phyloP scores from a whole-genome alignment of 2,797 vertebrate genomes.

The Spinibarbus caldwelli region DNA sequence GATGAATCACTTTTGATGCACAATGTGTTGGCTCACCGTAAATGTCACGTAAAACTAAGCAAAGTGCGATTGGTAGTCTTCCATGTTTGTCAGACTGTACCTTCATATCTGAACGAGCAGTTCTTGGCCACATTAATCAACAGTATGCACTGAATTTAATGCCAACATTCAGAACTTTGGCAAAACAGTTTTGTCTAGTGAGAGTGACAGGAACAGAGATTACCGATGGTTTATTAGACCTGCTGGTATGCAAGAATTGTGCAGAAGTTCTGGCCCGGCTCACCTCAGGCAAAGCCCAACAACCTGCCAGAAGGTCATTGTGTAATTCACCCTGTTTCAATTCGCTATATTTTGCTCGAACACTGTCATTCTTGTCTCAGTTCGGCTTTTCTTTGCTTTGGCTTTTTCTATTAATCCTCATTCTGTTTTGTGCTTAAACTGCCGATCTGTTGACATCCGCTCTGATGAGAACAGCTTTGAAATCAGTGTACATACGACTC shows the following conservation, averaged over 20 bases:
- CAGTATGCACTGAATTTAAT: neutral
- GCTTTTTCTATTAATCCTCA: slow-evolving; percentile 34
- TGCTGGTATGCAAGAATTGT: neutral
- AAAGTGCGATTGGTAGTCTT: neutral
- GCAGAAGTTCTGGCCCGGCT: neutral
- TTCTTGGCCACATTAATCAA: neutral
- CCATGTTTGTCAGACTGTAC: neutral
- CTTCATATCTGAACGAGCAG: neutral
- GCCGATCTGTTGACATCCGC: slow-evolving; percentile 21
- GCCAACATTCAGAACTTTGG: neutral
- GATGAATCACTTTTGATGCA: neutral
- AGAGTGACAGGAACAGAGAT: neutral
- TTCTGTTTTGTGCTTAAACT: slow-evolving; percentile 47
- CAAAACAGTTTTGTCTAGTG: neutral
- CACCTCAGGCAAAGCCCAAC: neutral
- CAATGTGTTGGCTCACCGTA: neutral
- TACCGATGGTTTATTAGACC: neutral
- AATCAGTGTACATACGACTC: neutral
- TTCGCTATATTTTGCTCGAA: neutral
- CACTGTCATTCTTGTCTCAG: neutral
- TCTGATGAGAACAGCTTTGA: slow-evolving; percentile 20
- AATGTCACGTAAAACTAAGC: neutral
- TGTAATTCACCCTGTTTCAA: neutral
- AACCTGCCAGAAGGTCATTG: slow-evolving; percentile 9
- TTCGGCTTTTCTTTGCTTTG: slow-evolving; percentile 6